Evolutionary conservation across 2,888 invertebrate species (phyloP).

Genomic region (Sarcophaga caerulescens): DNA sequence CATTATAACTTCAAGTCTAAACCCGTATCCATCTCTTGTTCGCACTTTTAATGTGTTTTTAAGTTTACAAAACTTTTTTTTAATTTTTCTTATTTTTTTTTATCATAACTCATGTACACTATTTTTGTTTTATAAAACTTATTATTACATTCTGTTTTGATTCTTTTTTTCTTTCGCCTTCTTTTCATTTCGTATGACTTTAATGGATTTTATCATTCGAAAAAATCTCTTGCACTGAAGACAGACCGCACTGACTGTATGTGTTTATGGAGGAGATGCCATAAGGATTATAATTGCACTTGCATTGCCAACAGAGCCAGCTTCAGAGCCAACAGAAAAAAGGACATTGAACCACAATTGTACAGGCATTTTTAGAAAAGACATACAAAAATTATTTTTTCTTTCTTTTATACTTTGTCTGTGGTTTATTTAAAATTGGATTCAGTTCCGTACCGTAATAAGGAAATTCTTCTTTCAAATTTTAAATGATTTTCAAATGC

Average conservation of each 20-base stretch:
- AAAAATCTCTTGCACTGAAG: not conserved
- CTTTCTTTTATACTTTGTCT: not conserved
- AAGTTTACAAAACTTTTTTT: not conserved
- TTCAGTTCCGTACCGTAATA: not conserved
- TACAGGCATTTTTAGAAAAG: not conserved
- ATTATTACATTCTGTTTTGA: not conserved
- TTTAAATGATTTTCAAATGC: too few relatives aligned
- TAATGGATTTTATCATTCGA: constrained; percentile 20
- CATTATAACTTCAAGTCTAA: too few relatives aligned
- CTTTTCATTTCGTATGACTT: constrained; percentile 3
- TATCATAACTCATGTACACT: not conserved
- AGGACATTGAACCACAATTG: constrained; percentile 42
- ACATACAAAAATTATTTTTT: constrained; percentile 8
- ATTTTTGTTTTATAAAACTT: not conserved
- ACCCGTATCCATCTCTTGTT: not conserved
- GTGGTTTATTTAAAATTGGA: not conserved
- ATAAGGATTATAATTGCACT: constrained; percentile 21
- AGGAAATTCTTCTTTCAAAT: too few relatives aligned
- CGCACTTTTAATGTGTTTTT: not conserved
- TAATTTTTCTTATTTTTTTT: not conserved
- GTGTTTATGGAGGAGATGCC: not conserved
- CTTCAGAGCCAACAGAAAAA: constrained; percentile 13
- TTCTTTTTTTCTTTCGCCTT: not conserved
- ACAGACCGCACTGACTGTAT: not conserved
- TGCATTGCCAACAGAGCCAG: constrained; percentile 24